Base-by-base conservation (phyloP, 2,113 vertebrate genomes). In the Zootoca vivipara region DNA sequence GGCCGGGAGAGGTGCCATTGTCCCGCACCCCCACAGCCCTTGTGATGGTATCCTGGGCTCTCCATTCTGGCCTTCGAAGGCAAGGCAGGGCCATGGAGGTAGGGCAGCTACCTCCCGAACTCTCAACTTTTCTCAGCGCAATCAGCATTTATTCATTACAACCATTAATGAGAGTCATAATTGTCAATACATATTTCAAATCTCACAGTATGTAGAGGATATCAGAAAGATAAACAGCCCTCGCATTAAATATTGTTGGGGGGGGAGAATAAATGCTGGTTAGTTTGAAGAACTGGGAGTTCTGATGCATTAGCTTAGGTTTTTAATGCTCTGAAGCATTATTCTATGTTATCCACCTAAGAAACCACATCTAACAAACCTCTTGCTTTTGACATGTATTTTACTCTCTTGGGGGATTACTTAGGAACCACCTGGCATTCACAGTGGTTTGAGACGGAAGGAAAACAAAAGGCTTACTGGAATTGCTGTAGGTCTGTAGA, bases 401-500 rank as follows among this genome's bases (percentile, higher is more conserved):
- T 91, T 85, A 30, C 46, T 91, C 85, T 90, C 89, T 13, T 85
- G 35, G 30, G 92, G 22, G 84, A 30, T 5, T 87, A 92, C 83
- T 92, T 35, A 91, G 91, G 82, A 94, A 92, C 89, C 88, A 88
- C 78, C 88, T 95, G 93, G 89, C 91, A 72, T 90, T 93, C 84
- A 42, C 58, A 91, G 91, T 72, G 0, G 7, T 92, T 90, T 62
- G 33, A 89, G 89, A 74, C 46, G 77, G 82, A 83, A 90, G 88
- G 67, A 85, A 38, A 94, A 83, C 35, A 85, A 84, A 75, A 83
- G n/a, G 67, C 90, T 96, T 93, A 84, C 89, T 86, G 91, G 91
- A 91, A 91, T 90, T 92, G 89, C 65, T 92, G 79, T 46, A 85
- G 67, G 87, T 94, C 62, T 84, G 28, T 91, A 86, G 91, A 90